Base-by-base conservation (phyloP, 2,888 invertebrate species). In the Cheilosia grossa region DNA sequence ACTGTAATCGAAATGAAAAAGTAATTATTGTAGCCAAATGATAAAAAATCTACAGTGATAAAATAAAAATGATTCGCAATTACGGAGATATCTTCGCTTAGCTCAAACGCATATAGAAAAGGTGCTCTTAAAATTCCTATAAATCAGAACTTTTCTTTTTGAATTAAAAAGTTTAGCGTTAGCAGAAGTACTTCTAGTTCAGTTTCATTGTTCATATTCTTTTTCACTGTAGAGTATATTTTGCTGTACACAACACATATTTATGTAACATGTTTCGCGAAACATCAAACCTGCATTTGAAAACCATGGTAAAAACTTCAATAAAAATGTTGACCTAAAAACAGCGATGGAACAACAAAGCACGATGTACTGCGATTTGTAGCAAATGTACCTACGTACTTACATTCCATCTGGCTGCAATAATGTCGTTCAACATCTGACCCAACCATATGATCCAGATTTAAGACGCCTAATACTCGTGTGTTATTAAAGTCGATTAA, bases 261-360 rank as follows among this genome's bases (percentile, higher is more conserved):
- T 37, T 37, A 37, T 56, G 0, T 13, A 30, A 54, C 15, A 30
- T 54, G 53, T 54, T 54, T 54, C 17, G 30, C 4, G 33, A 30
- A 54, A 33, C 30, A 54, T 54, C 30, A 30, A 54, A 33, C 40
- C 19, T 21, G 27, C 21, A 21, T 58, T 58, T 19, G 37, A 37
- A 58, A 58, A 13, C 37, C 33, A 58, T 58, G 9, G 58, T 19
- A 15, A 58, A 19, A 37, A 37, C 58, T 58, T 40, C 37, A 58
- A 37, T 58, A 37, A 58, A 19, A 58, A 58, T 58, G 15, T 58
- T 58, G 58, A 58, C 58, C 58, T 37, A 33, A 58, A 58, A 58
- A 37, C 37, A 19, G 58, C n/a, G 13, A 1, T 37, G 13, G 21
- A 37, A 40, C 37, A 27, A 13, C 4, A 6, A 7, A n/a, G 13